Evolutionary conservation across 2,888 invertebrate species (phyloP).

Genomic region (Lithodes maja): DNA sequence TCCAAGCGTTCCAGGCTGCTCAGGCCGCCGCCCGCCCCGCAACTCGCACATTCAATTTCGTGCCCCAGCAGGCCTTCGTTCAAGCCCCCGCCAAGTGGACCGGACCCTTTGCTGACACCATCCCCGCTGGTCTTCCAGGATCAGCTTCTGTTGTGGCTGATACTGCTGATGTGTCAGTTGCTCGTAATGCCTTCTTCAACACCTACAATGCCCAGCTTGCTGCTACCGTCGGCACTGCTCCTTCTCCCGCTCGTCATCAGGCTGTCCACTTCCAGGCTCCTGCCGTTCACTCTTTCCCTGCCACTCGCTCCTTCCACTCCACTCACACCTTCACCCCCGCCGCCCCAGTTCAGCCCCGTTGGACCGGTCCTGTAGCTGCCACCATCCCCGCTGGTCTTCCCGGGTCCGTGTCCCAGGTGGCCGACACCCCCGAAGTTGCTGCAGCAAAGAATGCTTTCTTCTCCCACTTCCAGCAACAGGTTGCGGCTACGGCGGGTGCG

Average conservation of each 20-base stretch:
- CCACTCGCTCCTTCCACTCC: neutral
- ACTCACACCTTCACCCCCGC: conserved; percentile 27
- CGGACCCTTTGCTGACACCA: conserved; percentile 51
- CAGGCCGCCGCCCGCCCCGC: conserved; percentile 41
- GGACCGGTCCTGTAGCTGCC: conserved; percentile 67
- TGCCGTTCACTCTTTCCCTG: neutral
- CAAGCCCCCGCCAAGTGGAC: conserved; percentile 47
- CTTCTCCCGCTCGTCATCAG: neutral
- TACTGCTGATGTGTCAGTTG: conserved; percentile 50
- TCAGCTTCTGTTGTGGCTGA: conserved; percentile 30
- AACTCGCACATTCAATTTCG: neutral
- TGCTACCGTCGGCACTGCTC: conserved; percentile 30
- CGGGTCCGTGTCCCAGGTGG: conserved; percentile 54
- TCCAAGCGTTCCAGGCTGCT: conserved; percentile 42
- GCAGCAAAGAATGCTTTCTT: conserved; percentile 67
- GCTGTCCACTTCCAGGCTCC: neutral
- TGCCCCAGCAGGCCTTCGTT: conserved; percentile 49
- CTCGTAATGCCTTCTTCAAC: conserved; percentile 47
- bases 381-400: conserved; percentile 67
- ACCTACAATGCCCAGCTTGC: conserved; percentile 44
- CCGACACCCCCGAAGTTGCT: conserved; percentile 61
- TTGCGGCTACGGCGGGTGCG: conserved; percentile 39
- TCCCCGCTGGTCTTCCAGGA: conserved; percentile 53
- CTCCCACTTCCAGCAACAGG: conserved; percentile 43
- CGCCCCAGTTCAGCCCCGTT: conserved; percentile 46